Conservation (phyloP, 2,888 invertebrate species). For the Orgyia antiqua region DNA sequence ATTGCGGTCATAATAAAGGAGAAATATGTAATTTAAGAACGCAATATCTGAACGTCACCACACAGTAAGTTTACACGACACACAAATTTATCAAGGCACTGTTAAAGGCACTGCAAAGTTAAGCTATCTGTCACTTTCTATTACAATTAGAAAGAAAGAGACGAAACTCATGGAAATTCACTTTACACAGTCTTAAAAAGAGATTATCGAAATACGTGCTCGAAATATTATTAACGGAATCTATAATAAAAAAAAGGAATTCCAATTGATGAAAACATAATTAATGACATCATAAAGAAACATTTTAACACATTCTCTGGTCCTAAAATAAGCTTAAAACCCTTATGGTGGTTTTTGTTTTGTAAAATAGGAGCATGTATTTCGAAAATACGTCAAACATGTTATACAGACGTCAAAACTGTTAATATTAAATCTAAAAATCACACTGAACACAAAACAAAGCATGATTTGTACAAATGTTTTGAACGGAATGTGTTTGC, state of each 20-base stretch:
- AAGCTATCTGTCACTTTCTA: slow-evolving; percentile 6
- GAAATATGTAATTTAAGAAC: too few species aligned
- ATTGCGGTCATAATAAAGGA: too few species aligned
- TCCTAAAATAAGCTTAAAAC: too few species aligned
- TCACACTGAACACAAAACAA: slow-evolving; percentile 26
- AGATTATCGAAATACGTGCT: not conserved
- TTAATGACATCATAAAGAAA: too few species aligned
- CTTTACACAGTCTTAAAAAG: too few species aligned
- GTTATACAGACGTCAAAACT: too few species aligned
- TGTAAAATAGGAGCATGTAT: not conserved
- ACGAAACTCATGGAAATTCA: not conserved
- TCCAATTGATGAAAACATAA: too few species aligned
- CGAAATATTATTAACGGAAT: not conserved
- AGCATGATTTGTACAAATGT: slow-evolving; percentile 23
- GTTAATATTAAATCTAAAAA: slow-evolving; percentile 9
- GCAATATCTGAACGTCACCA: too few species aligned
- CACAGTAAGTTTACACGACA: slow-evolving; percentile 52
- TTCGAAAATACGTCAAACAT: not conserved
- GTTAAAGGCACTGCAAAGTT: slow-evolving; percentile 34
- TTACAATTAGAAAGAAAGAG: slow-evolving; percentile 4
- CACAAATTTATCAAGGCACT: slow-evolving; percentile 27
- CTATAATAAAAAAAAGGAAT: too few species aligned
- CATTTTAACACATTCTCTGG: too few species aligned
- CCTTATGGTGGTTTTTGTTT: too few species aligned
- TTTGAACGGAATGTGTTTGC: slow-evolving; percentile 22